phyloP scores from a whole-genome alignment of 2,113 vertebrate species.

The Fukomys damarensis region DNA sequence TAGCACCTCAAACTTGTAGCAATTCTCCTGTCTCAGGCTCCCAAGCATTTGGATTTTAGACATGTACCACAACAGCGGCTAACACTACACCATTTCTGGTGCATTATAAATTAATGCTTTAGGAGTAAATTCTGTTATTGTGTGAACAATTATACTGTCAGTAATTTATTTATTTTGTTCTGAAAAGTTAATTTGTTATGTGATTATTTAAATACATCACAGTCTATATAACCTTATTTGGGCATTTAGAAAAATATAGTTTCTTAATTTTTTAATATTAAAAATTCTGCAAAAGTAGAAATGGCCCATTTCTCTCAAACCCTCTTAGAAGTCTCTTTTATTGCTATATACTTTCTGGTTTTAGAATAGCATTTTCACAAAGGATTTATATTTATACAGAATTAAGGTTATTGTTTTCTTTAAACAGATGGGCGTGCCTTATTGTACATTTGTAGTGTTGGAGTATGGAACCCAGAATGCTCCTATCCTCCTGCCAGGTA shows the following conservation, averaged over 20 bases:
- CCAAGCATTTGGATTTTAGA: not conserved
- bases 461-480: not conserved
- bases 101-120: not conserved
- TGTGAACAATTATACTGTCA: not conserved
- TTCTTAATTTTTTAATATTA: not conserved
- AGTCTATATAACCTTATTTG: slow-evolving; percentile 14
- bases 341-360: not conserved
- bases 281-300: not conserved
- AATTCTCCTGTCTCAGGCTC: not conserved
- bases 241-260: not conserved
- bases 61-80: too few species aligned
- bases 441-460: not conserved
- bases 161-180: not conserved
- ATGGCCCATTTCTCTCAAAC: not conserved
- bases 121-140: not conserved
- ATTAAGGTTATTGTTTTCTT: not conserved
- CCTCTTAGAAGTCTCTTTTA: not conserved
- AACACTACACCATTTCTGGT: not conserved
- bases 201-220: not conserved
- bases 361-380: not conserved
- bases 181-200: not conserved
- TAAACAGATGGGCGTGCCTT: not conserved
- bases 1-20: not conserved
- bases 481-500: not conserved
- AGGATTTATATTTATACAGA: not conserved